Conservation (phyloP, 1,140 invertebrate species). For the Ylistrum balloti region DNA sequence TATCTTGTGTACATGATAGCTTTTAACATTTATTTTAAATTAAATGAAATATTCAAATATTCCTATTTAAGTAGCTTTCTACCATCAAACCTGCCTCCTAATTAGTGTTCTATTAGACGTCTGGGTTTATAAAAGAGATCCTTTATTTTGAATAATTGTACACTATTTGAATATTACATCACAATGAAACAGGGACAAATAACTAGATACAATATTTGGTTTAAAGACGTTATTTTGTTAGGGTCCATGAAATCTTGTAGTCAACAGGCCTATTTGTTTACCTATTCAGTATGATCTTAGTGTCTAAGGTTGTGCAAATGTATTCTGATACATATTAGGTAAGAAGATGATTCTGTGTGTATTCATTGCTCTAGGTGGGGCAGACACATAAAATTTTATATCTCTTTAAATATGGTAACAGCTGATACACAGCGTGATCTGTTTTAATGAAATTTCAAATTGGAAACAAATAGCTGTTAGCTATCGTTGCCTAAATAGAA, state of each 20-base stretch:
- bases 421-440: not conserved
- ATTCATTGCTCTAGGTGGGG: constrained; percentile 23
- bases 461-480: constrained; percentile 14
- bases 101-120: too few species aligned
- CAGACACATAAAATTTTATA: constrained; percentile 10
- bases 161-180: too few species aligned
- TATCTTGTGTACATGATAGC: too few species aligned
- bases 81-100: too few species aligned
- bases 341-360: not conserved
- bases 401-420: constrained; percentile 33
- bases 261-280: not conserved
- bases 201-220: not conserved
- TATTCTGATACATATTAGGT: not conserved
- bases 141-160: too few species aligned
- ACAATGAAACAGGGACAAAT: not conserved
- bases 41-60: too few species aligned
- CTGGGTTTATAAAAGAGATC: too few species aligned
- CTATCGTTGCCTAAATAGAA: not conserved
- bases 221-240: not conserved
- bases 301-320: not conserved
- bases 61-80: too few species aligned
- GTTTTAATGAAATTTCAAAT: constrained; percentile 30
- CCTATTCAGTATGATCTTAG: not conserved
- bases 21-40: too few species aligned
- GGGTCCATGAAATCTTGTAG: not conserved